Evolutionary conservation across 2,888 invertebrate genomes (phyloP).

Genomic region (Chirona hameri): DNA sequence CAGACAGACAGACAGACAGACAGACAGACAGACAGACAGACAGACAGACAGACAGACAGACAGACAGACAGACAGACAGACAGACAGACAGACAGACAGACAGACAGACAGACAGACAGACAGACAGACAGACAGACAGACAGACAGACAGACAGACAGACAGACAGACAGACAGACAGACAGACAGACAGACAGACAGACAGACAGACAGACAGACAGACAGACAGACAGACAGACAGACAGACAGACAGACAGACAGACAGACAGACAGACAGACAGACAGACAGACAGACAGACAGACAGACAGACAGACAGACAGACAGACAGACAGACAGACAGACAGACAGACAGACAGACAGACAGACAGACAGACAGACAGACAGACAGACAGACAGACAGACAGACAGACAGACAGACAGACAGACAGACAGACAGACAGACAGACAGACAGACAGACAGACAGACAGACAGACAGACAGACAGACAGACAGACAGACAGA

Average conservation of each 20-base stretch:
- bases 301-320: not conserved
- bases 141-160: too few species aligned
- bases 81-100: too few species aligned
- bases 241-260: too few species aligned
- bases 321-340: not conserved
- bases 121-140: too few species aligned
- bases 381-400: not conserved
- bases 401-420: not conserved
- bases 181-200: not conserved
- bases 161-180: too few species aligned
- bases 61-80: too few species aligned
- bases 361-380: not conserved
- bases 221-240: not conserved
- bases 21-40: too few species aligned
- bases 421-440: not conserved
- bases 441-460: not conserved
- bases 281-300: not conserved
- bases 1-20: too few species aligned
- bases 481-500: not conserved
- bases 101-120: too few species aligned
- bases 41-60: too few species aligned
- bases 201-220: not conserved
- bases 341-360: not conserved
- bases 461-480: not conserved
- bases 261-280: too few species aligned